These are phyloP conservation scores for Drosophila pseudotalamancana DNA, from an alignment of 2,888 invertebrate species.

Conservation along the genomic window DNA sequence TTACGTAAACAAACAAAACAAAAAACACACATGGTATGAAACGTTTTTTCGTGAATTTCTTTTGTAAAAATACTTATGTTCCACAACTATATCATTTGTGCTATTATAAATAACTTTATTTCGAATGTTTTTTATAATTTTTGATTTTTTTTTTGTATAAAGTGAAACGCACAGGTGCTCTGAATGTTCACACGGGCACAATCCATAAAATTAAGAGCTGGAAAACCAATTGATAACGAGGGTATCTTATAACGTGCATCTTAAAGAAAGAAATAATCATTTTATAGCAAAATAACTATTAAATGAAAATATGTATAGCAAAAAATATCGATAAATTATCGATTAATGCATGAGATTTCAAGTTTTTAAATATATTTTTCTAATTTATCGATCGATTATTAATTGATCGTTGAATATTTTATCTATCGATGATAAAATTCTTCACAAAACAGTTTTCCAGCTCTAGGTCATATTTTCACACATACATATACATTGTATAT, in stretches of 20 bases:
- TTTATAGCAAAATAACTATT: too few species aligned
- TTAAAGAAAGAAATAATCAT: neutral
- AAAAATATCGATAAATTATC: neutral
- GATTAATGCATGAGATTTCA: conserved; percentile 1
- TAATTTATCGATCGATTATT: conserved; percentile 4
- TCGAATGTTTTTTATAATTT: conserved; percentile 13
- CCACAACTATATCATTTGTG: conserved; percentile 11
- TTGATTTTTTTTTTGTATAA: conserved; percentile 14
- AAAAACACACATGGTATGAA: conserved; percentile 58
- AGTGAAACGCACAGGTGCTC: conserved; percentile 55
- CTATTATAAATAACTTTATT: conserved; percentile 20
- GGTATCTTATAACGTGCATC: neutral
- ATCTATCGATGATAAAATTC: neutral
- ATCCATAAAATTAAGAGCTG: conserved; percentile 26
- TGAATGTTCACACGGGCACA: conserved; percentile 61
- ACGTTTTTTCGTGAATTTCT: conserved; percentile 82
- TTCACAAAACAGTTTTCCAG: conserved; percentile 20
- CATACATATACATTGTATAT: conserved; percentile 30
- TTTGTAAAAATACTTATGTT: conserved; percentile 46
- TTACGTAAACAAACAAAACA: conserved; percentile 11
- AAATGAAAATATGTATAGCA: neutral
- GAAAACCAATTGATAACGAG: conserved; percentile 11
- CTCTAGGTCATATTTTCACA: conserved; percentile 29
- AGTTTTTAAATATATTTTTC: neutral
- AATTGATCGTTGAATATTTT: neutral